Evolutionary conservation across 2,113 vertebrate genomes (phyloP), one percentile per base, ranked within the genome.

Genomic region (Egretta garzetta): DNA sequence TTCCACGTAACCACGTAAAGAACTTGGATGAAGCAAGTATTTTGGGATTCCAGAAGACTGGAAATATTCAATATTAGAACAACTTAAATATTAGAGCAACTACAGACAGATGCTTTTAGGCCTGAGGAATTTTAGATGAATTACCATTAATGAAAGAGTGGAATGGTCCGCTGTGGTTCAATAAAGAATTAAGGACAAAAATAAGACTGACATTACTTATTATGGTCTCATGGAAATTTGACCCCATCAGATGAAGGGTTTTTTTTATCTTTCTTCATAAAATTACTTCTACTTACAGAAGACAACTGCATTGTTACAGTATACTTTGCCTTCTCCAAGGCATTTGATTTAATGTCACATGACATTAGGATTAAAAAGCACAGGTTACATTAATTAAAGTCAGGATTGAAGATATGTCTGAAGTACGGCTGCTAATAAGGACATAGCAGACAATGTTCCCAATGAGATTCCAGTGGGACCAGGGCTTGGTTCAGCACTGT

Each of bases 1-100:
- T 94, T 91, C 76, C 33, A 60, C 37, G 35, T 63, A 95, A 96
- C 68, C 72, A 87, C 55, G 83, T 87, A 85, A 93, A 71, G 26
- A 85, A 30, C 80, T 93, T 89, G 80, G 50, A 92, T 67, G 20
- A 0, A 1, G 27, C 17, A 86, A 88, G 26, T 50, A 89, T 67
- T 93, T 77, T 47, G 64, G 37, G 71, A 96, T 68, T 81, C 68
- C 41, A 71, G 71, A 71, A 80, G 67, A 76, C 39, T 90, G 73
- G 30, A 91, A 96, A 91, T 84, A 79, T 50, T 84, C n/a, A 75
- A 43, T 93, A 75, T 71, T 53, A 88, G 30, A 88, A 59, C 23
- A 83, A 52, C 41, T 76, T 86, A 84, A 89, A 66, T 53, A 49
- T 50, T 81, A 91, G 32, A 71, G 20, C 67, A 94, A 55, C 22